These are phyloP conservation scores for Siphlonurus alternatus DNA, from an alignment of 2,888 invertebrate genomes.

Conservation along the genomic window DNA sequence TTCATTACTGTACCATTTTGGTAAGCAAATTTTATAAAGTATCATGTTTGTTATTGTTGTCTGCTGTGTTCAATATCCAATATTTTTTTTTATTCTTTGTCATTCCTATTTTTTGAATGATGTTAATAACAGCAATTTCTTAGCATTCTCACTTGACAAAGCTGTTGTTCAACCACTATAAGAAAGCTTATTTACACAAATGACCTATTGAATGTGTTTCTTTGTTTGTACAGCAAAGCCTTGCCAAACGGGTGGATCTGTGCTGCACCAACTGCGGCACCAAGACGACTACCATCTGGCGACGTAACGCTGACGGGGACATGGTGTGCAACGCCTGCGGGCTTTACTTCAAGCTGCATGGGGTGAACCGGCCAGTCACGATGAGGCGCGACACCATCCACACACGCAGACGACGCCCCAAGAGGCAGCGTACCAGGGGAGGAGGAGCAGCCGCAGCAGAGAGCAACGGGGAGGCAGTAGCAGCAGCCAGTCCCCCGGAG, in stretches of 20 bases:
- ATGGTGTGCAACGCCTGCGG: slow-evolving; percentile 99
- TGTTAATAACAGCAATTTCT: too few species aligned
- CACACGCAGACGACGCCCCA: slow-evolving; percentile 74
- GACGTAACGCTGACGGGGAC: slow-evolving; percentile 88
- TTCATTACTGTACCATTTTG: too few species aligned
- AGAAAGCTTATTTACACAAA: too few species aligned
- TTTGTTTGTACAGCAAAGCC: background rate
- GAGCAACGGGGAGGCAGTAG: background rate
- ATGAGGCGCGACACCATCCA: slow-evolving; percentile 96
- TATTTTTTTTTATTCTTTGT: too few species aligned
- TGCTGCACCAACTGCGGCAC: slow-evolving; percentile 94
- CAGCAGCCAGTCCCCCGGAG: background rate
- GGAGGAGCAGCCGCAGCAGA: background rate
- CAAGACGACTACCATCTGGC: slow-evolving; percentile 94
- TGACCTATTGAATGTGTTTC: too few species aligned
- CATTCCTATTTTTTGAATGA: too few species aligned
- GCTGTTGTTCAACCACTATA: too few species aligned
- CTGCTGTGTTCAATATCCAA: too few species aligned
- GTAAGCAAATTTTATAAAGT: too few species aligned
- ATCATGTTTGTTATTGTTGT: too few species aligned
- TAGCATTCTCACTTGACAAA: too few species aligned
- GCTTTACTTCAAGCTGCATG: slow-evolving; percentile 91
- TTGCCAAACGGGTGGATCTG: slow-evolving; percentile 56
- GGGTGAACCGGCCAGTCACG: slow-evolving; percentile 79
- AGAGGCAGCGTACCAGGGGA: slow-evolving; percentile 32